Evolutionary conservation across 1,140 invertebrate genomes (phyloP), one percentile per base, ranked within the genome.

Genomic region (Lepidotrigona ventralis): DNA sequence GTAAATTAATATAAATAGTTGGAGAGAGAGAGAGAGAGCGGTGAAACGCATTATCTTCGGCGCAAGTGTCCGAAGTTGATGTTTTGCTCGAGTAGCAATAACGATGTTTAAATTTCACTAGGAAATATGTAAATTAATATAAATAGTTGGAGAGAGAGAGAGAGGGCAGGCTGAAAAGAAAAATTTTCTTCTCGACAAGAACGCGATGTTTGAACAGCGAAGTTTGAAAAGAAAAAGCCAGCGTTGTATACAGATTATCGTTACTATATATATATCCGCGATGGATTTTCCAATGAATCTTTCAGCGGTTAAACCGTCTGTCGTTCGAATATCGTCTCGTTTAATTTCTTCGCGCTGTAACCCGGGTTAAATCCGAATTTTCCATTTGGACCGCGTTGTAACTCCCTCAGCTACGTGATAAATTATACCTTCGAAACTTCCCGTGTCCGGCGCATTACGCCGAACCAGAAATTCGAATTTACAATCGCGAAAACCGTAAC

Each of bases 401-500:
- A 73, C 56, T 63, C 69, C 69, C 70, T 39, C 26, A 9, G 56
- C 69, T 53, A 14, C n/a, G 71, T 60, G 56, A 60, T 63, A 60
- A 51, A 63, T 72, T 80, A 51, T 29, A 33, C 56, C 79, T 29
- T 53, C 46, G 56, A 26, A 80, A 60, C 54, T 72, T 72, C 11
- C 15, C 54, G 19, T 63, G 56, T 29, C 79, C 68, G 6, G 53
- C 9, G 68, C 56, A 60, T 80, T 80, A 73, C 15, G 19, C 56
- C 19, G 33, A 26, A 58, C 21, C 76, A 51, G 51, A 58, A 80
- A 80, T 73, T 33, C 56, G 56, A 80, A 73, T 72, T 80, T 73
- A 73, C 79, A 80, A 64, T 80, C 56, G 39, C n/a, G 68, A 72
- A 60, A 80, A 63, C 39, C 69, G 56, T 80, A 80, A 73, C 58